Percentiles rank a stretch among this genome's conserved stretches.
These are phyloP conservation scores for Pristionchus arcanus DNA, from an alignment of 2,888 invertebrate species.

Conservation along the genomic window DNA sequence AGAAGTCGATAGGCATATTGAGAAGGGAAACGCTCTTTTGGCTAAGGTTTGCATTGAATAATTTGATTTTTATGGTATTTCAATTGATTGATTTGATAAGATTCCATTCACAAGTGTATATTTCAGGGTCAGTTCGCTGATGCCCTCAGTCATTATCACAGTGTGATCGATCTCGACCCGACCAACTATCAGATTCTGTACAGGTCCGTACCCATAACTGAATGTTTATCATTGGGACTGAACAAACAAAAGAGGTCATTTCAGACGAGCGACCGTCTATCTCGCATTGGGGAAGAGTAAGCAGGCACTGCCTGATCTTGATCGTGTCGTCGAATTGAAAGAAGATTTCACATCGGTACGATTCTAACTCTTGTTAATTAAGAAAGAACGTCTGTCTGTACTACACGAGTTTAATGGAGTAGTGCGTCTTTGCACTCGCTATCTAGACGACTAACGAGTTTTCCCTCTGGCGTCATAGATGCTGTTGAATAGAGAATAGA, in stretches of 20 bases:
- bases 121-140: conserved; percentile 90
- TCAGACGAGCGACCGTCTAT: conserved; percentile 66
- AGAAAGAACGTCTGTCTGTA: background rate
- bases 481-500: background rate
- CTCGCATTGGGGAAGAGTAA: conserved; percentile 71
- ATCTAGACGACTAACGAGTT: background rate
- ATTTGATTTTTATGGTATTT: background rate
- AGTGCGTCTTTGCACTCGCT: background rate
- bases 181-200: conserved; percentile 96
- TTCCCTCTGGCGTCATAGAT: background rate
- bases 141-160: conserved; percentile 97
- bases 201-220: conserved; percentile 84
- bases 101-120: background rate
- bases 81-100: background rate
- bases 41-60: conserved; percentile 82
- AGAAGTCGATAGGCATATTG: conserved; percentile 94
- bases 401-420: background rate
- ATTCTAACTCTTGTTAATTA: conserved; percentile 57
- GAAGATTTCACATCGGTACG: conserved; percentile 94
- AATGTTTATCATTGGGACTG: background rate
- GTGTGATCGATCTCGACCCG: conserved; percentile 97
- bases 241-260: conserved; percentile 27
- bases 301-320: conserved; percentile 91
- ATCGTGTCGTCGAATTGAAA: conserved; percentile 92
- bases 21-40: conserved; percentile 93